Conservation (phyloP, 2,797 vertebrate genomes). For the Emydoidea blandingii region DNA sequence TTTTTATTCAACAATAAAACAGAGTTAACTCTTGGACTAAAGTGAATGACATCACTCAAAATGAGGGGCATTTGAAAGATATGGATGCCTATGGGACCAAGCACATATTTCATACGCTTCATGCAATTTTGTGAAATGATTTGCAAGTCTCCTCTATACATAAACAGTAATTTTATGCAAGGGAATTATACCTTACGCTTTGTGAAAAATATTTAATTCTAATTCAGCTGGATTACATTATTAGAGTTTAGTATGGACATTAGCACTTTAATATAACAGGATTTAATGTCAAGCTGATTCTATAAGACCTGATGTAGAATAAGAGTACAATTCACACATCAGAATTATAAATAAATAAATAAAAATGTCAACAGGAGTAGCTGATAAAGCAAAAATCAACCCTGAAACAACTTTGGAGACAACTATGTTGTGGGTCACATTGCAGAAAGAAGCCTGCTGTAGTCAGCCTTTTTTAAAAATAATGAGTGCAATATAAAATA, state of each 20-base stretch:
- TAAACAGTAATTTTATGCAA: not conserved
- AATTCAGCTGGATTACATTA: not conserved
- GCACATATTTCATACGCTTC: too few relatives aligned
- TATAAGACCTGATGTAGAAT: not conserved
- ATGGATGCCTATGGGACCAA: too few relatives aligned
- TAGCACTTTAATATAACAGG: not conserved
- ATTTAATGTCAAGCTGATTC: not conserved
- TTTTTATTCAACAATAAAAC: too few relatives aligned
- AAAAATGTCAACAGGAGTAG: not conserved
- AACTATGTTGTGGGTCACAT: not conserved
- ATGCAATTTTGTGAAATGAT: too few relatives aligned
- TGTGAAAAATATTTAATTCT: not conserved
- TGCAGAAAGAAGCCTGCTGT: not conserved
- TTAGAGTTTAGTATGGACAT: not conserved
- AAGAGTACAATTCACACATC: not conserved
- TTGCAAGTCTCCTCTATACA: not conserved
- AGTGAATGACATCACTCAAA: too few relatives aligned
- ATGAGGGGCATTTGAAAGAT: too few relatives aligned
- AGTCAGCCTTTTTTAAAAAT: not conserved
- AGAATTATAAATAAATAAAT: not conserved
- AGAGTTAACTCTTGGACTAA: too few relatives aligned
- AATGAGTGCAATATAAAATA: not conserved
- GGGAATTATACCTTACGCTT: not conserved
- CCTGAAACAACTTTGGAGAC: not conserved
- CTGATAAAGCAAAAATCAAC: not conserved